These are phyloP conservation scores for Centroberyx gerrardi DNA, from an alignment of 2,797 vertebrate genomes.

Conservation along the genomic window DNA sequence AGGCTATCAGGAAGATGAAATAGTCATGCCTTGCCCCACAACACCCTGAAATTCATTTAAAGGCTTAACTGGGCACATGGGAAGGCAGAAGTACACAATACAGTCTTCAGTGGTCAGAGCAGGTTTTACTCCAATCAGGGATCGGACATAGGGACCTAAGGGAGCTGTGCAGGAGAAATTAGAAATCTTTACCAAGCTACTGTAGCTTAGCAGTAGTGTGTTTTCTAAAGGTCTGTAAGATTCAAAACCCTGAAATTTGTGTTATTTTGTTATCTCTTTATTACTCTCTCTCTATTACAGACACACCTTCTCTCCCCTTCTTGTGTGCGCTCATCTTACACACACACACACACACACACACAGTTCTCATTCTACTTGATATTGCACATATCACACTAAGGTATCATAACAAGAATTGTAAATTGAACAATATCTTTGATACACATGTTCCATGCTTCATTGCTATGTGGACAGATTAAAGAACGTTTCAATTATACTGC, in stretches of 20 bases:
- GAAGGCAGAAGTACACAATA: conserved; percentile 28
- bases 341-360: conserved; percentile 9
- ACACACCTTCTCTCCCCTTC: conserved; percentile 14
- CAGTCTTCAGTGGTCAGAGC: conserved; percentile 27
- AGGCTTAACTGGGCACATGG: conserved; percentile 15
- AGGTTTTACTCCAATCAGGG: conserved; percentile 19
- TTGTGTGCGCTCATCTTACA: conserved; percentile 8
- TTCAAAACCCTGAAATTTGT: conserved; percentile 55
- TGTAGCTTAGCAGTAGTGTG: conserved; percentile 11
- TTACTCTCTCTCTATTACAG: conserved; percentile 8
- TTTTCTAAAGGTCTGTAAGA: conserved; percentile 32
- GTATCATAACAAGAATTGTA: conserved; percentile 5
- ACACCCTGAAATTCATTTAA: conserved; percentile 23
- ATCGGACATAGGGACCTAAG: conserved; percentile 15
- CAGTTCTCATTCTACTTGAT: conserved; percentile 4
- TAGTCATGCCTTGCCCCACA: conserved; percentile 26
- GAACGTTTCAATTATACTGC: conserved; percentile 38
- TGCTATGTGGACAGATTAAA: conserved; percentile 35
- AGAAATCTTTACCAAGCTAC: conserved; percentile 24
- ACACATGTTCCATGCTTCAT: conserved; percentile 9
- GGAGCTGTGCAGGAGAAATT: conserved; percentile 24
- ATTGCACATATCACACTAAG: neutral
- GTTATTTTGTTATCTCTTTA: conserved; percentile 19
- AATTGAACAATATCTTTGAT: conserved; percentile 1
- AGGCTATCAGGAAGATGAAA: conserved; percentile 8